Percentiles rank a stretch among this genome's conserved stretches.
phyloP scores from a whole-genome alignment of 2,797 vertebrate genomes.

The Melopsittacus undulatus region DNA sequence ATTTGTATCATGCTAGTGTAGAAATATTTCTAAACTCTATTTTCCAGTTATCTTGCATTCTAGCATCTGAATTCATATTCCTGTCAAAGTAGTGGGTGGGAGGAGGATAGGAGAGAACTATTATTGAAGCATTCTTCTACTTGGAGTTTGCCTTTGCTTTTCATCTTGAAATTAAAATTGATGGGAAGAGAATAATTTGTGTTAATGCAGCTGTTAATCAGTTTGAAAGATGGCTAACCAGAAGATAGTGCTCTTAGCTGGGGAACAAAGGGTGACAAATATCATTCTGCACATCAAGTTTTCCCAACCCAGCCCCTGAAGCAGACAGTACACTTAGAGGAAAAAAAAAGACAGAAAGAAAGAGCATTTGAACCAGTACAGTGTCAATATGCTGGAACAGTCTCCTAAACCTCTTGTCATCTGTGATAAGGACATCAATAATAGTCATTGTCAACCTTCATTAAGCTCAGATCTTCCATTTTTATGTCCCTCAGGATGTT shows the following conservation, averaged over 20 bases:
- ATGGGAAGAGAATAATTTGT: neutral
- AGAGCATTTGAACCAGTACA: slow-evolving; percentile 40
- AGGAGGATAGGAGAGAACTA: neutral
- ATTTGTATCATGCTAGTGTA: neutral
- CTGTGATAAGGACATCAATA: slow-evolving; percentile 75
- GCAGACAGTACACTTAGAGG: neutral
- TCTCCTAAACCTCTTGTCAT: slow-evolving; percentile 63
- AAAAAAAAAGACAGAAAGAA: neutral
- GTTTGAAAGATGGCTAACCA: neutral
- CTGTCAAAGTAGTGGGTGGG: neutral
- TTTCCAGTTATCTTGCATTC: neutral
- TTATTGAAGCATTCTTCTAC: neutral
- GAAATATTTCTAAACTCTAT: neutral
- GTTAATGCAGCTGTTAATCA: slow-evolving; percentile 16
- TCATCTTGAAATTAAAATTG: neutral
- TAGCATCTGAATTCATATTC: neutral
- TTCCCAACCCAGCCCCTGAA: neutral
- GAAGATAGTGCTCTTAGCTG: slow-evolving; percentile 8
- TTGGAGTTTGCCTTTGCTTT: neutral
- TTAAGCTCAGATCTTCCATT: slow-evolving; percentile 70
- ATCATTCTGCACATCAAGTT: slow-evolving; percentile 8
- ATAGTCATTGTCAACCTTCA: slow-evolving; percentile 74
- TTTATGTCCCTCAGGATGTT: slow-evolving; percentile 62
- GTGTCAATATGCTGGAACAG: slow-evolving; percentile 58
- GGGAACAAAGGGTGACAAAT: slow-evolving; percentile 43